A percentile compares a stretch with the other conserved stretches of the same genome.
Evolutionary conservation across 2,113 vertebrate species (phyloP).

Genomic region (Taurulus bubalis): DNA sequence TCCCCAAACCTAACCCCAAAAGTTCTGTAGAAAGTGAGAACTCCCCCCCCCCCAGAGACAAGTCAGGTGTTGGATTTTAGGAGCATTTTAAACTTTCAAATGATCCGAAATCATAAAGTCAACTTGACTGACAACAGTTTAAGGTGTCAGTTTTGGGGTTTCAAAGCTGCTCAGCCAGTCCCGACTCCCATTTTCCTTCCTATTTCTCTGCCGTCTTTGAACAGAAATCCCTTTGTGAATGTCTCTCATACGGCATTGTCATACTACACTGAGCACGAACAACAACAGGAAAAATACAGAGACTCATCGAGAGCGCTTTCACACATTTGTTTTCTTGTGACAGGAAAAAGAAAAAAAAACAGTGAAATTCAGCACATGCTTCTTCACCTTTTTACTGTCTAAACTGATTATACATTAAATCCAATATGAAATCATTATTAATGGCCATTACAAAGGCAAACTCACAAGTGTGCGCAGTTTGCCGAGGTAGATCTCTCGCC

Average conservation of each 20-base stretch:
- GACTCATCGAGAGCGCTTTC: too few species aligned
- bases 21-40: neutral
- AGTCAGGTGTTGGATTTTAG: neutral
- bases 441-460: neutral
- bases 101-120: slow-evolving; percentile 17
- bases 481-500: neutral
- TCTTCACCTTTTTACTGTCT: neutral
- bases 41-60: neutral
- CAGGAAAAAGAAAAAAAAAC: neutral
- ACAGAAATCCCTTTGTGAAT: slow-evolving; percentile 29
- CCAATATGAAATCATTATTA: neutral
- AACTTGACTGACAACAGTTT: slow-evolving; percentile 14
- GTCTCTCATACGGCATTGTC: slow-evolving; percentile 2
- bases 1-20: neutral
- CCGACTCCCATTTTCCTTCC: neutral
- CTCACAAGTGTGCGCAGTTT: neutral
- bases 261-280: slow-evolving; percentile 6
- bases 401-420: neutral
- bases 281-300: neutral
- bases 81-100: neutral
- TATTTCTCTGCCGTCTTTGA: slow-evolving; percentile 19
- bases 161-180: neutral
- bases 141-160: slow-evolving; percentile 8
- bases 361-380: neutral
- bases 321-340: too few species aligned